These are phyloP conservation scores for Trissolcus japonicus DNA, from an alignment of 2,888 invertebrate genomes.

Conservation along the genomic window DNA sequence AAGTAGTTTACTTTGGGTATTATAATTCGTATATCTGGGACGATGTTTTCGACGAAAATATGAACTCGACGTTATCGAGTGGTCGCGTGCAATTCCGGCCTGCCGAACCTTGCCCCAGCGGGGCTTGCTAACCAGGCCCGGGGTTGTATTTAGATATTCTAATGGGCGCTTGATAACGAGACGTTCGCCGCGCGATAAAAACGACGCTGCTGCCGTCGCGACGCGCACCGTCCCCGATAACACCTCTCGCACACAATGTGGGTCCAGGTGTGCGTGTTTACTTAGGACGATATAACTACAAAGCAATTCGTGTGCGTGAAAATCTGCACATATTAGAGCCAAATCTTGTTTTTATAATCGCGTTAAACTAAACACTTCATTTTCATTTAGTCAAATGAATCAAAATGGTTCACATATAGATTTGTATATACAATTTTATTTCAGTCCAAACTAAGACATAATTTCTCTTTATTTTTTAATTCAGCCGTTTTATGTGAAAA, in stretches of 20 bases:
- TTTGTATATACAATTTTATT: no score
- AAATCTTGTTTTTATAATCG: no score
- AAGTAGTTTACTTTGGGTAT: conserved; percentile 50
- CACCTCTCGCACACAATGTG: conserved; percentile 61
- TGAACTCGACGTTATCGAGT: conserved; percentile 62
- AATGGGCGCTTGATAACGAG: conserved; percentile 76
- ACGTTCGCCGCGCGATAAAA: conserved; percentile 74
- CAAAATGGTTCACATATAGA: no score
- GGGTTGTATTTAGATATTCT: conserved; percentile 77
- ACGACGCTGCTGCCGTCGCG: conserved; percentile 67
- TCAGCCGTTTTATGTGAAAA: no score
- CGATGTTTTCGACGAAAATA: conserved; percentile 48
- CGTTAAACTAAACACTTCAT: no score
- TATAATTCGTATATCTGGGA: conserved; percentile 51
- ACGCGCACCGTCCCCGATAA: conserved; percentile 76
- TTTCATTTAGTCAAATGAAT: no score
- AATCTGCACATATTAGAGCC: background rate
- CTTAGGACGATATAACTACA: conserved; percentile 38
- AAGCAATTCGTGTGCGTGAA: conserved; percentile 20
- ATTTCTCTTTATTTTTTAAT: no score
- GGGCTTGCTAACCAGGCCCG: conserved; percentile 64
- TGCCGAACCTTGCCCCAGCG: conserved; percentile 48
- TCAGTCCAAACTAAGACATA: no score
- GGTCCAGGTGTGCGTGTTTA: conserved; percentile 56
- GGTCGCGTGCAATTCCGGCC: conserved; percentile 61